Evolutionary conservation across 1,140 invertebrate genomes (phyloP).

Genomic region (Eubasilissa regina): DNA sequence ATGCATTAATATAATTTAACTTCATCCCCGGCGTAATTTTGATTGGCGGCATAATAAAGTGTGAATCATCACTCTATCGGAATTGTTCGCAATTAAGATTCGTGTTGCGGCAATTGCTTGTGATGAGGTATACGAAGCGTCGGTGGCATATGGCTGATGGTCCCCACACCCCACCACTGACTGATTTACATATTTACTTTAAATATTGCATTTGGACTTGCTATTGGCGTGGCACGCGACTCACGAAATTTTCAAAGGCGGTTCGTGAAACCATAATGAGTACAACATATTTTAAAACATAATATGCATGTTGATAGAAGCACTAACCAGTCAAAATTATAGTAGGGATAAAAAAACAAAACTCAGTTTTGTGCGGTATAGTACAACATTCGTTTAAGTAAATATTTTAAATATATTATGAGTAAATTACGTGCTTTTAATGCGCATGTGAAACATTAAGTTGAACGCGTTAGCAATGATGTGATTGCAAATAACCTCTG

Average conservation of each 20-base stretch:
- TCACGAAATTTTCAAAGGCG: constrained; percentile 4
- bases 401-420: too few species aligned
- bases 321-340: too few species aligned
- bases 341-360: too few species aligned
- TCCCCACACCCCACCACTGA: constrained; percentile 30
- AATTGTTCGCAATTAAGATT: constrained; percentile 57
- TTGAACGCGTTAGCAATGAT: too few species aligned
- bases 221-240: constrained; percentile 54
- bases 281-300: too few species aligned
- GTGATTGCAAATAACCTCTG: too few species aligned
- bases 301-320: too few species aligned
- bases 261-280: background rate
- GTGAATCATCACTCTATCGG: constrained; percentile 57
- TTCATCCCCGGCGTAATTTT: constrained; percentile 21
- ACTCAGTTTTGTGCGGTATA: too few species aligned
- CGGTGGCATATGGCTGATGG: constrained; percentile 43
- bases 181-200: constrained; percentile 60
- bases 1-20: constrained; percentile 46
- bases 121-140: constrained; percentile 18
- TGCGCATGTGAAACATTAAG: too few species aligned
- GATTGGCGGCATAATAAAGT: constrained; percentile 44
- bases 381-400: too few species aligned
- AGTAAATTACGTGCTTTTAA: too few species aligned
- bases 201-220: constrained; percentile 57
- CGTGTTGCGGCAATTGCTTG: constrained; percentile 54